Conservation (phyloP, 2,797 vertebrate genomes). For the Enteromius argenteus region DNA sequence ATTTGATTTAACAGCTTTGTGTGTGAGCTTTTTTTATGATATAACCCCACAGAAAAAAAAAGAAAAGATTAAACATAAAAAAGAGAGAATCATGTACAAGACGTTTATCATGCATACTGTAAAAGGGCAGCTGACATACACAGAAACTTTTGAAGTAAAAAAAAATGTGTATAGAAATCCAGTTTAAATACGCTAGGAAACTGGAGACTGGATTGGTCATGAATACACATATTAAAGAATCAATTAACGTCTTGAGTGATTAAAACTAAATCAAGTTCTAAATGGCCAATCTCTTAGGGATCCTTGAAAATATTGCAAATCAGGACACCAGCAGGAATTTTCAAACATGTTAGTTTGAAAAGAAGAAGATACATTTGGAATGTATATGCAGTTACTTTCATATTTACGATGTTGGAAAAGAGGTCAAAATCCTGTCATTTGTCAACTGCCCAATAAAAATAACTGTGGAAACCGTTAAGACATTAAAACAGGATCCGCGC, state of each 20-base stretch:
- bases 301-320: background rate
- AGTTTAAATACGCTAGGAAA: background rate
- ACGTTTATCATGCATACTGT: slow-evolving; percentile 9
- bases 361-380: background rate
- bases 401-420: background rate
- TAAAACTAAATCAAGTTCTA: background rate
- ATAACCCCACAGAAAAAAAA: background rate
- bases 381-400: background rate
- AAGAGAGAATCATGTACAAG: background rate
- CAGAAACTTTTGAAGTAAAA: background rate
- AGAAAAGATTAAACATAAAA: background rate
- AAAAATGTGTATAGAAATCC: background rate
- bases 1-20: background rate
- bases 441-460: background rate
- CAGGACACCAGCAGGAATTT: background rate
- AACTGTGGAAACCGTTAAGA: background rate
- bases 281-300: background rate
- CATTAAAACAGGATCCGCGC: slow-evolving; percentile 64
- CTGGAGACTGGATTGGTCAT: background rate
- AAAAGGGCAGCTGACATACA: background rate
- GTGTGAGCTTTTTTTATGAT: background rate
- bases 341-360: background rate
- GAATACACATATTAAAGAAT: background rate
- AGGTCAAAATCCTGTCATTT: background rate
- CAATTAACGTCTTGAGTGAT: background rate